Percentiles rank a stretch among this genome's conserved stretches.
These are phyloP conservation scores for Atrina japonica DNA, from an alignment of 2,888 invertebrate genomes.

Conservation along the genomic window DNA sequence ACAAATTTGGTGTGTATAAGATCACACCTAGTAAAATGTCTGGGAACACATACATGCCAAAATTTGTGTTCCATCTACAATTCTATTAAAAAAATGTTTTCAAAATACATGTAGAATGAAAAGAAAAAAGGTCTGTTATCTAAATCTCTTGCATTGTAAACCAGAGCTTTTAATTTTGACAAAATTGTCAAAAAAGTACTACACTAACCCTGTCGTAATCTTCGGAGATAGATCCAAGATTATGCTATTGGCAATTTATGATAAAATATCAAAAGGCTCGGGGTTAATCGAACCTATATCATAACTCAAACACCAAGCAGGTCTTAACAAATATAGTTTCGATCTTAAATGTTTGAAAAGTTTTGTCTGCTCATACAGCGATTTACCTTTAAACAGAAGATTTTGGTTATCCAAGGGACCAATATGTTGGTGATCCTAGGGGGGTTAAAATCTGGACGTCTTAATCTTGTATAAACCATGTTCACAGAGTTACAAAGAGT, in stretches of 20 bases:
- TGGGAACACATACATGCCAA: no score
- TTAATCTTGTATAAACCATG: constrained; percentile 31
- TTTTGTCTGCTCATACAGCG: background rate
- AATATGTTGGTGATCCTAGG: constrained; percentile 1
- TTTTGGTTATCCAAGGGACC: constrained; percentile 17
- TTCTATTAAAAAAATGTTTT: no score
- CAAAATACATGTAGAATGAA: no score
- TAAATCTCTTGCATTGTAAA: constrained; percentile 7
- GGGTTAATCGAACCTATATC: constrained; percentile 26
- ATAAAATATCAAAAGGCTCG: constrained; percentile 25
- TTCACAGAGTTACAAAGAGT: constrained; percentile 26
- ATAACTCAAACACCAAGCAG: constrained; percentile 20
- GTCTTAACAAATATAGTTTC: background rate
- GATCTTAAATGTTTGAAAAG: no score
- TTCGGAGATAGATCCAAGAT: constrained; percentile 11
- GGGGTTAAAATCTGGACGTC: constrained; percentile 17
- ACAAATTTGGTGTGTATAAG: no score
- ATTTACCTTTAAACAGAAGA: constrained; percentile 4
- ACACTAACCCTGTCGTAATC: constrained; percentile 7
- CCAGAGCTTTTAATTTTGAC: constrained; percentile 11
- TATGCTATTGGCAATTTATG: constrained; percentile 31
- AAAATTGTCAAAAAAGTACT: constrained; percentile 23
- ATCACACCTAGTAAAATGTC: no score
- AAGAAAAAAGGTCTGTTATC: no score
- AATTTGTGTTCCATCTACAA: no score